Conservation (phyloP, 2,888 invertebrate species). For the Coremacera marginata region DNA sequence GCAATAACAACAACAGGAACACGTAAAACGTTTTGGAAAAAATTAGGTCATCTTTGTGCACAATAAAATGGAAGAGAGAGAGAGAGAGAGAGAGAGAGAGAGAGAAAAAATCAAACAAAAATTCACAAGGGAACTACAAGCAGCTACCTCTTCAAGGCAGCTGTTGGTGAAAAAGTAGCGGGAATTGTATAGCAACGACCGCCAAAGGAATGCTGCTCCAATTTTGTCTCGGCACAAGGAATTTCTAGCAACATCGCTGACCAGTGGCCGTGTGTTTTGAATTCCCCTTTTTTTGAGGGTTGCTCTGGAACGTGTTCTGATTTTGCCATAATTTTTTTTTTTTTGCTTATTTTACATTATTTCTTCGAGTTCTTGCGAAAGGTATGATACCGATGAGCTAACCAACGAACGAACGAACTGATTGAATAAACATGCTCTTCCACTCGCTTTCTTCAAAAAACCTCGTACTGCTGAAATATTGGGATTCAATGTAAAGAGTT, state of each 20-base stretch:
- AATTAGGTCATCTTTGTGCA: slow-evolving; percentile 2
- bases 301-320: not conserved
- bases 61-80: not conserved
- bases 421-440: not conserved
- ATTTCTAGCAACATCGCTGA: not conserved
- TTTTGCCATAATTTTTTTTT: not conserved
- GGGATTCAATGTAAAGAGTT: not conserved
- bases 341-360: not conserved
- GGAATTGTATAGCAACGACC: not conserved
- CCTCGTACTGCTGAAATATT: not conserved
- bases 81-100: not conserved
- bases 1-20: not conserved
- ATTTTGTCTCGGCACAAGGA: not conserved
- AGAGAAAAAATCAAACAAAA: not conserved
- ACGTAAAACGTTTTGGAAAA: not conserved
- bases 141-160: not conserved
- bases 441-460: not conserved
- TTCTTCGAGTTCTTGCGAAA: slow-evolving; percentile 1
- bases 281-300: not conserved
- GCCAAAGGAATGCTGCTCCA: slow-evolving; percentile 19
- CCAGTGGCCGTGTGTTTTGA: not conserved
- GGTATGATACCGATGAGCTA: not conserved
- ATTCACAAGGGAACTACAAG: not conserved
- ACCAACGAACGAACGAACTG: not conserved
- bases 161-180: not conserved